Evolutionary conservation across 2,113 vertebrate genomes (phyloP).

Genomic region (Mohoua ochrocephala): DNA sequence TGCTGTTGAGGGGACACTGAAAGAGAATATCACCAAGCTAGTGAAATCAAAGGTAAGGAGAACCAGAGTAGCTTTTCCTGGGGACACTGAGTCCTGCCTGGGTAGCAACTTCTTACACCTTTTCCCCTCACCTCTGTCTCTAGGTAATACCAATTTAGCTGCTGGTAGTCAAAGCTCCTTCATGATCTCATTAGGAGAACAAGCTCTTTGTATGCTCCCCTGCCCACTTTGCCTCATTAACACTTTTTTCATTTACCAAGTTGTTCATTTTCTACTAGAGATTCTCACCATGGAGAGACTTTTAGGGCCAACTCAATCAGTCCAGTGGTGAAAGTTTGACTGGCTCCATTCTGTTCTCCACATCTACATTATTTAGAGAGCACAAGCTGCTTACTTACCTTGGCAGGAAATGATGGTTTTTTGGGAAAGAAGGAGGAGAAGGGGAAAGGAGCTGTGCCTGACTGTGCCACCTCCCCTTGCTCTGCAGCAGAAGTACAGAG

Average conservation of each 20-base stretch:
- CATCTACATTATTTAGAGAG: neutral
- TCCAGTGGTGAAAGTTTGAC: neutral
- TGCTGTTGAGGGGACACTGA: conserved; percentile 86
- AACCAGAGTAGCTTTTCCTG: neutral
- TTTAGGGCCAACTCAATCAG: neutral
- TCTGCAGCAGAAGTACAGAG: neutral
- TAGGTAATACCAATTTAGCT: neutral
- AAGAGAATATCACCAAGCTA: conserved; percentile 90
- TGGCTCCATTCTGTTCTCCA: neutral
- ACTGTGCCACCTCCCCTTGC: neutral
- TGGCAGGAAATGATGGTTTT: neutral
- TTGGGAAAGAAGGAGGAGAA: neutral
- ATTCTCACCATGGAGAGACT: neutral
- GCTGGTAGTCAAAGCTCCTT: neutral
- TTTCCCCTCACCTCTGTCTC: neutral
- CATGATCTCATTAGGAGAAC: neutral
- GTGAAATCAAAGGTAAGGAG: conserved; percentile 90
- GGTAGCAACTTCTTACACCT: neutral
- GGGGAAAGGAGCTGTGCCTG: neutral
- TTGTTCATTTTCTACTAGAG: neutral
- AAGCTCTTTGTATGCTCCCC: neutral
- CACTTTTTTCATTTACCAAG: neutral
- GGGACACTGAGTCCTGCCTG: neutral
- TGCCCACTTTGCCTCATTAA: neutral
- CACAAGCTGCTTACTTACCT: neutral